phyloP scores from a whole-genome alignment of 2,797 vertebrate species.

The Coracias cyanogaster region DNA sequence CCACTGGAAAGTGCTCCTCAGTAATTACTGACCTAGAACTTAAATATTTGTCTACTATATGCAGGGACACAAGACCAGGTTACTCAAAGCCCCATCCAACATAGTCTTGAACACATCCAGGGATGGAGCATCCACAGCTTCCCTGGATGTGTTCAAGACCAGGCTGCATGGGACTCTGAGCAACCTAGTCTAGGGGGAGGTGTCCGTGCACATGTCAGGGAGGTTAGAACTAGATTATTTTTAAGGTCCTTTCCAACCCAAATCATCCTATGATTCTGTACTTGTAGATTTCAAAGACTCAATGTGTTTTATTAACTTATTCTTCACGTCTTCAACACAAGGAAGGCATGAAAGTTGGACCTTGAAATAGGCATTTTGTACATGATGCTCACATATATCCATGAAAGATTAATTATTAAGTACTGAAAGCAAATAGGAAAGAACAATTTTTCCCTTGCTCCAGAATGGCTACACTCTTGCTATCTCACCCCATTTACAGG shows the following conservation, averaged over 20 bases:
- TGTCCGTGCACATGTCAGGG: too few relatives aligned
- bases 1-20: neutral
- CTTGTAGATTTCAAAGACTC: too few relatives aligned
- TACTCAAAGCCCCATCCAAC: too few relatives aligned
- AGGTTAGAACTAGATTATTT: too few relatives aligned
- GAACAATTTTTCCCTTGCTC: neutral
- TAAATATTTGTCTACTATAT: neutral
- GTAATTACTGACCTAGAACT: neutral
- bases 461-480: neutral
- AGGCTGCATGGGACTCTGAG: too few relatives aligned
- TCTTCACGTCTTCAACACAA: neutral
- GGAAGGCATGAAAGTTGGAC: neutral
- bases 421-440: neutral
- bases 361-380: neutral
- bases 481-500: neutral
- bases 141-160: too few relatives aligned
- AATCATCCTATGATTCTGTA: too few relatives aligned
- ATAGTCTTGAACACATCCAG: too few relatives aligned
- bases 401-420: neutral
- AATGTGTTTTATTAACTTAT: neutral
- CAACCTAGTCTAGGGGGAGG: too few relatives aligned
- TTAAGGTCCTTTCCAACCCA: too few relatives aligned
- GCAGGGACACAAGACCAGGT: too few relatives aligned
- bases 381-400: neutral
- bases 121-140: too few relatives aligned